Evolutionary conservation across 2,113 vertebrate genomes (phyloP).

Genomic region (Aspidoscelis tigris): DNA sequence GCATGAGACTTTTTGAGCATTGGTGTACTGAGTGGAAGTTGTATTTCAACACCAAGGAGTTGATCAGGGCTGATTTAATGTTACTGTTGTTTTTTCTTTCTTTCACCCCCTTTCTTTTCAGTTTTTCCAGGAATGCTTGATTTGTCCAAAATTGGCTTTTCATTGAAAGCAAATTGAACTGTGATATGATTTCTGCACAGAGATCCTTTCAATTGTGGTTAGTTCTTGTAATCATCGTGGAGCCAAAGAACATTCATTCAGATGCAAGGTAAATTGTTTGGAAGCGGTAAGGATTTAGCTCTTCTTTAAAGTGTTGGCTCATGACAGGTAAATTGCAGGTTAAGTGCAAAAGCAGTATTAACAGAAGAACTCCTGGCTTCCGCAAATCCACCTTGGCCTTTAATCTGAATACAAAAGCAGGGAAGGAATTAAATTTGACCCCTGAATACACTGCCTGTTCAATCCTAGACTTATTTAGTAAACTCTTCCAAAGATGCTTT

Average conservation of each 20-base stretch:
- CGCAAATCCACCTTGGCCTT: constrained; percentile 92
- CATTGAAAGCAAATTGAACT: constrained; percentile 41
- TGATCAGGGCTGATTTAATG: not conserved
- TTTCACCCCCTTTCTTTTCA: not conserved
- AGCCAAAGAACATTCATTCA: constrained; percentile 49
- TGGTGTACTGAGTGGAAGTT: not conserved
- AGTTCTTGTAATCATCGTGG: constrained; percentile 49
- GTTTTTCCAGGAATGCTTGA: constrained; percentile 58
- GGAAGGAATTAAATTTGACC: constrained; percentile 92
- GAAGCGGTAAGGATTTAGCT: constrained; percentile 67
- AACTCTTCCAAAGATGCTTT: constrained; percentile 75
- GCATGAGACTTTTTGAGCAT: constrained; percentile 73
- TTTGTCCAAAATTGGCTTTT: constrained; percentile 42
- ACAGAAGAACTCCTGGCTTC: constrained; percentile 84
- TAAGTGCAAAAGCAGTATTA: constrained; percentile 93
- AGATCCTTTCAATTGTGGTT: constrained; percentile 48
- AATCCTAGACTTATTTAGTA: constrained; percentile 77
- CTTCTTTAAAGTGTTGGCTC: constrained; percentile 76
- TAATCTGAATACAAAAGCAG: constrained; percentile 96
- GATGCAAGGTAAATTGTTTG: constrained; percentile 66
- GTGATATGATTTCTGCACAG: constrained; percentile 42
- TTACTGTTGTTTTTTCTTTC: too few species aligned
- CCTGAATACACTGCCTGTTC: constrained; percentile 85
- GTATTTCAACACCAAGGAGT: not conserved
- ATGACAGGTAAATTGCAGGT: constrained; percentile 97